These are phyloP conservation scores for Archivesica marissinica DNA, from an alignment of 1,140 invertebrate species.

Conservation along the genomic window DNA sequence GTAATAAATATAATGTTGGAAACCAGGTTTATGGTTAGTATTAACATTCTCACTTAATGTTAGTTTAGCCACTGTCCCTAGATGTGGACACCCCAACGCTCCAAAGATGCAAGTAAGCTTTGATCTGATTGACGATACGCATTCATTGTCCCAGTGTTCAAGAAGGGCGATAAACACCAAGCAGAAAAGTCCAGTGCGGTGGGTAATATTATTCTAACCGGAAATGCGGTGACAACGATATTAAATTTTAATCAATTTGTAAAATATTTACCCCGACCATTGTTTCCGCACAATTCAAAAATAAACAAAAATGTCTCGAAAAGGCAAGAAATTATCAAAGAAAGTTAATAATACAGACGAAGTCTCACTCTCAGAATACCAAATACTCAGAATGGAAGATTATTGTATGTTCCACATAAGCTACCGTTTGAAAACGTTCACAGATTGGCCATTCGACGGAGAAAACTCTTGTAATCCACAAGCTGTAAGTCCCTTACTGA, in stretches of 20 bases:
- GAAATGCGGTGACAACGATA: not conserved
- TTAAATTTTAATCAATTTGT: not conserved
- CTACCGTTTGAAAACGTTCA: conserved; percentile 37
- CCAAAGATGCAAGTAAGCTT: too few relatives aligned
- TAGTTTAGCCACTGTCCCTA: too few relatives aligned
- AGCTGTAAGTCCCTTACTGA: too few relatives aligned
- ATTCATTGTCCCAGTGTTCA: too few relatives aligned
- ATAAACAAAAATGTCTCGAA: conserved; percentile 14
- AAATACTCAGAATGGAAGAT: conserved; percentile 10
- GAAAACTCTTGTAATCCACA: conserved; percentile 41
- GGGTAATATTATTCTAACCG: not conserved
- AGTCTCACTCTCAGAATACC: conserved; percentile 7
- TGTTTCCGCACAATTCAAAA: conserved; percentile 9
- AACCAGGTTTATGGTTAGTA: too few relatives aligned
- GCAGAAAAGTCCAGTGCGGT: not conserved
- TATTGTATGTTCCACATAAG: conserved; percentile 25
- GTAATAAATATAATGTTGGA: too few relatives aligned
- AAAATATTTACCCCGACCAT: not conserved
- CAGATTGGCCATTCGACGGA: conserved; percentile 50
- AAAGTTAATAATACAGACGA: conserved; percentile 5
- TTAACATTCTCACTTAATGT: too few relatives aligned
- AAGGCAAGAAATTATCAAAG: not conserved
- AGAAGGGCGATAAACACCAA: too few relatives aligned
- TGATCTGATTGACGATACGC: too few relatives aligned
- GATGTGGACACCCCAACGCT: too few relatives aligned